phyloP scores from a whole-genome alignment of 53 echinoderm and acorn worm species.

The Actinopyga echinites region DNA sequence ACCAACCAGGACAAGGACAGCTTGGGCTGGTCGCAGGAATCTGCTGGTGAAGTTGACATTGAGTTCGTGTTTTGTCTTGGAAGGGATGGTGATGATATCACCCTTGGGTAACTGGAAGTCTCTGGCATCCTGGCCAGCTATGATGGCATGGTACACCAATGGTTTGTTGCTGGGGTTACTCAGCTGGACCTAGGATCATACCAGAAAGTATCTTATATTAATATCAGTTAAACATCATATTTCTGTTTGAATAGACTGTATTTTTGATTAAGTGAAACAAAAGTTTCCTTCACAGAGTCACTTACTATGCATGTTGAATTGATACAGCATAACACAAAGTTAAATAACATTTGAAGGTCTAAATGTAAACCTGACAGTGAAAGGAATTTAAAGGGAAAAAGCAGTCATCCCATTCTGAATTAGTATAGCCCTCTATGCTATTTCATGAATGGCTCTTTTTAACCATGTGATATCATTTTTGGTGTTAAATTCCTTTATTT shows the following conservation, averaged over 20 bases:
- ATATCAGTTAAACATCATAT: background rate
- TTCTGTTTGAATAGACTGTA: background rate
- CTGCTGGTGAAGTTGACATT: conserved; percentile 87
- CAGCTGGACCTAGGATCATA: conserved; percentile 66
- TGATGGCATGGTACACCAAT: conserved; percentile 87
- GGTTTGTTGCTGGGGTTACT: conserved; percentile 95
- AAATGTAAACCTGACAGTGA: too few species aligned
- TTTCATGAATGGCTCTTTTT: too few species aligned
- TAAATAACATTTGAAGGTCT: too few species aligned
- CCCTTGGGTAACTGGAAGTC: conserved; percentile 79
- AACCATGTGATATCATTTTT: too few species aligned
- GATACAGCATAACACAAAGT: too few species aligned
- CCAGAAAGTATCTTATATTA: background rate
- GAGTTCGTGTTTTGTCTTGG: conserved; percentile 80
- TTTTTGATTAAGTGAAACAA: too few species aligned
- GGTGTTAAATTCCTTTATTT: too few species aligned
- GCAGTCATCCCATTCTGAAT: too few species aligned
- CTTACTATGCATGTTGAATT: too few species aligned
- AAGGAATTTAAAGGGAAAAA: too few species aligned
- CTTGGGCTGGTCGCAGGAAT: conserved; percentile 90
- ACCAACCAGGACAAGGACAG: conserved; percentile 87
- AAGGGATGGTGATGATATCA: conserved; percentile 67
- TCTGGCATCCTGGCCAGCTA: conserved; percentile 87
- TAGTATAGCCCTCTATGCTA: too few species aligned
- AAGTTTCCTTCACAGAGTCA: too few species aligned